Percentiles rank a stretch among this genome's conserved stretches.
These are phyloP conservation scores for Gorsachius magnificus DNA, from an alignment of 2,797 vertebrate species.

Conservation along the genomic window DNA sequence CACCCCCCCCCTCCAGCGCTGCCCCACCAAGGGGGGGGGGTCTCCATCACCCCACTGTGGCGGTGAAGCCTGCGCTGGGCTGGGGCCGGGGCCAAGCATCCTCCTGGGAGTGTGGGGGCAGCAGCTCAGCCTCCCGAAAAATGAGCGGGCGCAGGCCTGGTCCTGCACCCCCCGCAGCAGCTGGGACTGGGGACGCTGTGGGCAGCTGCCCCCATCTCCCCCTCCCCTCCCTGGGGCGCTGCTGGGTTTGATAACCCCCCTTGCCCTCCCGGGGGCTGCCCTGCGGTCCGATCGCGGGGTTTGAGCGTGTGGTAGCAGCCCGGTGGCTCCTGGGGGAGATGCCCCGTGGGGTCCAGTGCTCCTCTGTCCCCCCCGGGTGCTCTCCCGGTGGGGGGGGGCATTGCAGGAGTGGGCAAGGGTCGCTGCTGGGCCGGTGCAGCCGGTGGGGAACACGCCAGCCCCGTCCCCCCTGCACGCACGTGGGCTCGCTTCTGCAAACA, in stretches of 20 bases:
- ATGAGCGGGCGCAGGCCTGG: accelerated
- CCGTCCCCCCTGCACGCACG: neutral
- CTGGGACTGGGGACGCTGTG: neutral
- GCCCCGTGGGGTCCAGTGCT: neutral
- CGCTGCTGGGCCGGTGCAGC: neutral
- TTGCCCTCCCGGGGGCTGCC: neutral
- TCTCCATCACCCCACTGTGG: neutral
- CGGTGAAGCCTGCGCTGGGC: accelerated
- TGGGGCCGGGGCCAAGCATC: neutral
- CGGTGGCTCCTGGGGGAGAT: neutral
- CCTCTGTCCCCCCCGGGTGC: neutral
- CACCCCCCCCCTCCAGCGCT: neutral
- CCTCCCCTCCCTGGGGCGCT: slow-evolving; percentile 2
- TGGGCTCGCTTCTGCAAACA: neutral
- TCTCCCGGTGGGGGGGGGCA: neutral
- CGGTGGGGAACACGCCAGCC: neutral
- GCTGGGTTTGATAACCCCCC: slow-evolving; percentile 15
- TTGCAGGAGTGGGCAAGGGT: neutral
- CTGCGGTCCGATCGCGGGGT: neutral
- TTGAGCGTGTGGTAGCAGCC: slow-evolving; percentile 14
- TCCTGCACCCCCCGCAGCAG: neutral
- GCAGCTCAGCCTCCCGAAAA: neutral
- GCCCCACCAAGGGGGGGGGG: neutral
- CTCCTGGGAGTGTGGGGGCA: neutral
- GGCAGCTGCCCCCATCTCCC: neutral